A percentile compares a stretch with the other conserved stretches of the same genome.
Evolutionary conservation across 2,888 invertebrate genomes (phyloP).

Genomic region (Crematogaster levior): DNA sequence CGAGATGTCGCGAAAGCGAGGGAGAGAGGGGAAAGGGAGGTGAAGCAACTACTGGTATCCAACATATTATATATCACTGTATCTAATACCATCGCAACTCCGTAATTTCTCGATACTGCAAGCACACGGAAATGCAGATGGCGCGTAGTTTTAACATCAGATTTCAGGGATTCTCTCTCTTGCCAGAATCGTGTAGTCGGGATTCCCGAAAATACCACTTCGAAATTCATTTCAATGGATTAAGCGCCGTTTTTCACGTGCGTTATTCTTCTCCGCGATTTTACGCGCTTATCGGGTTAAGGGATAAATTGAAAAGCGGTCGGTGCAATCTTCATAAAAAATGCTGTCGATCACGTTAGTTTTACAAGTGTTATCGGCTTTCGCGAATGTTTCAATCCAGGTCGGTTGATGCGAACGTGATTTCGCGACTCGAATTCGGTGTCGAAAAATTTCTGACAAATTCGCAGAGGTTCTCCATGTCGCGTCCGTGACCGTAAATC

Average conservation of each 20-base stretch:
- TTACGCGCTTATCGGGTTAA: conserved; percentile 39
- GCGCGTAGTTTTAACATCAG: conserved; percentile 41
- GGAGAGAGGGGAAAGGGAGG: neutral
- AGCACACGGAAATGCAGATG: conserved; percentile 45
- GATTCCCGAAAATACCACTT: conserved; percentile 29
- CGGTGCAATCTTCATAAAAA: conserved; percentile 10
- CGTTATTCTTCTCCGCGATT: conserved; percentile 26
- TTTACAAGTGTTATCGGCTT: neutral
- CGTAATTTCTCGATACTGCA: conserved; percentile 53
- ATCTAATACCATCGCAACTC: conserved; percentile 57
- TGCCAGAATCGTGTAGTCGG: neutral
- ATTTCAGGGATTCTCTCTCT: conserved; percentile 39
- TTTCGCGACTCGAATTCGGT: conserved; percentile 31
- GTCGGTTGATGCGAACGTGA: conserved; percentile 26
- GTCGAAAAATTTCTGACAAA: conserved; percentile 29
- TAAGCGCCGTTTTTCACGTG: conserved; percentile 19
- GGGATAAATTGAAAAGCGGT: conserved; percentile 17
- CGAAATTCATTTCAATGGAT: conserved; percentile 30
- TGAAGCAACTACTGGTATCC: neutral
- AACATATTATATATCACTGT: conserved; percentile 29
- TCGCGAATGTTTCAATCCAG: neutral
- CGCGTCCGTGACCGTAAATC: conserved; percentile 53
- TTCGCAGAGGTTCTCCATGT: conserved; percentile 38
- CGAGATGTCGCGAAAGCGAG: conserved; percentile 37
- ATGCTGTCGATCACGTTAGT: conserved; percentile 10